Percentiles rank a stretch among this genome's conserved stretches.
Conservation (phyloP, 2,113 vertebrate species). For the Neogobius melanostomus region DNA sequence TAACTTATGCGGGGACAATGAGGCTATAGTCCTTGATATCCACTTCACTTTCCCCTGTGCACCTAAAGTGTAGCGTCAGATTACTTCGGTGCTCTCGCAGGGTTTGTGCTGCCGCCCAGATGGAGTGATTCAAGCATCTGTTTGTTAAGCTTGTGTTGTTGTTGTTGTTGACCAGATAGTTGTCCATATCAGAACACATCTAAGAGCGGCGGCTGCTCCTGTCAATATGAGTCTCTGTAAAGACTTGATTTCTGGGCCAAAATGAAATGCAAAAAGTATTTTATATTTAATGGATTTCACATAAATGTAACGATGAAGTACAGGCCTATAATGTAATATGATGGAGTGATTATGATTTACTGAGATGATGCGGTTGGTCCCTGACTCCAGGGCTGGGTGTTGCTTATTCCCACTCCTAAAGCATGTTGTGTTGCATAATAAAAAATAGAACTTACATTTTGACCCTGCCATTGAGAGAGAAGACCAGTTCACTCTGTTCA, state of each 20-base stretch:
- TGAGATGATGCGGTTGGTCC: too few relatives aligned
- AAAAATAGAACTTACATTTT: too few relatives aligned
- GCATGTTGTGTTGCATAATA: too few relatives aligned
- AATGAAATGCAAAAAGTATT: not conserved
- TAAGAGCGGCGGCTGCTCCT: slow-evolving; percentile 36
- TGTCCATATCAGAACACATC: slow-evolving; percentile 48
- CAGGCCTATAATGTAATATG: too few relatives aligned
- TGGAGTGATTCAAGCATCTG: slow-evolving; percentile 45
- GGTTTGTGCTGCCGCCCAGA: slow-evolving; percentile 48
- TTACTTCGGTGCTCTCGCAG: slow-evolving; percentile 52
- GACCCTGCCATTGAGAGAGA: too few relatives aligned
- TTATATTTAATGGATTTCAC: not conserved
- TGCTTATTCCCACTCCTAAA: too few relatives aligned
- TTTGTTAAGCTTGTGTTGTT: slow-evolving; percentile 50
- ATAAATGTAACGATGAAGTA: too few relatives aligned
- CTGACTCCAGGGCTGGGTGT: too few relatives aligned
- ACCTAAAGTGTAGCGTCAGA: slow-evolving; percentile 48
- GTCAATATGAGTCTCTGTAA: slow-evolving; percentile 38
- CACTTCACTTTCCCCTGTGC: slow-evolving; percentile 50
- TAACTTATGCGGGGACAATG: slow-evolving; percentile 33
- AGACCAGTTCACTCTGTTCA: too few relatives aligned
- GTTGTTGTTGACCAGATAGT: slow-evolving; percentile 58
- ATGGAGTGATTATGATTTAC: too few relatives aligned
- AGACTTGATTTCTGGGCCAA: not conserved
- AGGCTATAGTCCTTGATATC: slow-evolving; percentile 53